Percentiles rank a stretch among this genome's conserved stretches.
These are phyloP conservation scores for Sacculina carcini DNA, from an alignment of 2,888 invertebrate species.

Conservation along the genomic window DNA sequence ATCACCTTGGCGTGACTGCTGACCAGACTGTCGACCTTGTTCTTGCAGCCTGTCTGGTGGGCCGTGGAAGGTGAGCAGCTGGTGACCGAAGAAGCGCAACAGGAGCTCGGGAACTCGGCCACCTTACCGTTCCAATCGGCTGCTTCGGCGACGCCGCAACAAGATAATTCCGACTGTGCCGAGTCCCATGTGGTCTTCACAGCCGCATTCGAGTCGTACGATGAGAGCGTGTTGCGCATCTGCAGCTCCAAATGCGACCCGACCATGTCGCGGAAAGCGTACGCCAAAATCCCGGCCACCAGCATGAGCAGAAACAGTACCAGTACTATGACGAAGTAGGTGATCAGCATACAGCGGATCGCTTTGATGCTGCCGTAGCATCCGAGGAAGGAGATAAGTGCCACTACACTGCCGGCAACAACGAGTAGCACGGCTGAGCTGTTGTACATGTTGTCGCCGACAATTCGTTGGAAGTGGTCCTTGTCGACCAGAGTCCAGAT, in stretches of 20 bases:
- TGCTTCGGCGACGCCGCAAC: slow-evolving; percentile 9
- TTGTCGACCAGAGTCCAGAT: slow-evolving; percentile 63
- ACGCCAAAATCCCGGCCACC: slow-evolving; percentile 67
- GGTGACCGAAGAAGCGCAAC: neutral
- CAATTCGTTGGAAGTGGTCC: slow-evolving; percentile 52
- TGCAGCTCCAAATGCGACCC: slow-evolving; percentile 42
- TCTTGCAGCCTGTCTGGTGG: slow-evolving; percentile 46
- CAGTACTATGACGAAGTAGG: slow-evolving; percentile 70
- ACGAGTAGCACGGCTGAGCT: slow-evolving; percentile 62
- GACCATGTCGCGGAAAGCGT: slow-evolving; percentile 65
- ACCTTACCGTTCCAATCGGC: slow-evolving; percentile 7
- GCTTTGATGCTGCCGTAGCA: slow-evolving; percentile 82
- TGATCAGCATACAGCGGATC: slow-evolving; percentile 71
- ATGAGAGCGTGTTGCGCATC: slow-evolving; percentile 45
- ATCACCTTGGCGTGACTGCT: slow-evolving; percentile 50
- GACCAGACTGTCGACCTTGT: slow-evolving; percentile 38
- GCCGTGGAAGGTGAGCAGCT: slow-evolving; percentile 31
- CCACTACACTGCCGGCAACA: slow-evolving; percentile 49
- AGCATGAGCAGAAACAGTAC: slow-evolving; percentile 69
- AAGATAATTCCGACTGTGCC: slow-evolving; percentile 33
- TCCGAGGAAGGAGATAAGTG: slow-evolving; percentile 62
- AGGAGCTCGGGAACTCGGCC: neutral
- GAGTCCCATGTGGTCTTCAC: slow-evolving; percentile 64
- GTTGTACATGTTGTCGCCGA: slow-evolving; percentile 62
- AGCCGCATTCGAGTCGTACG: slow-evolving; percentile 32